Conservation (phyloP, 2,888 invertebrate genomes). For the Philonicus albiceps region DNA sequence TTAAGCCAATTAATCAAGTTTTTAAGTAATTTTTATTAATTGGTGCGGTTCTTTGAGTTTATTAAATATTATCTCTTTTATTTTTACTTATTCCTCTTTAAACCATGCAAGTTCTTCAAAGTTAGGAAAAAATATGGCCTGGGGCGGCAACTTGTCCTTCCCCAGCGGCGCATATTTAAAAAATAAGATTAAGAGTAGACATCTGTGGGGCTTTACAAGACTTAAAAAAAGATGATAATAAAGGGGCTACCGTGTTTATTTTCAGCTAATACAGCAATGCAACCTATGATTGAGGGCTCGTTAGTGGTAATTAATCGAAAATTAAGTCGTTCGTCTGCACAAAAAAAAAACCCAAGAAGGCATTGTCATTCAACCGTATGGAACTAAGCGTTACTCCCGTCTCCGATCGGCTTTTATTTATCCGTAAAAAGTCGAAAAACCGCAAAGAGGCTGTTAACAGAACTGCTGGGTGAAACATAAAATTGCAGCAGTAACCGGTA, state of each 20-base stretch:
- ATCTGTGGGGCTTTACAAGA: background rate
- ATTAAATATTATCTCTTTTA: too few relatives aligned
- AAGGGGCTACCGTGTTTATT: background rate
- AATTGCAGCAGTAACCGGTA: conserved; percentile 22
- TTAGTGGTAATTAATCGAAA: background rate
- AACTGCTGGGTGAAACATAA: conserved; percentile 17
- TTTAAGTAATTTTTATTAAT: too few relatives aligned
- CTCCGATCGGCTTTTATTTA: background rate
- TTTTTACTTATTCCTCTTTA: too few relatives aligned
- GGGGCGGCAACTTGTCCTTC: too few relatives aligned
- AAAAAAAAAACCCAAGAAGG: background rate
- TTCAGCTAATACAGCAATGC: background rate
- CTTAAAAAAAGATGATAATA: background rate
- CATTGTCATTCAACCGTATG: background rate
- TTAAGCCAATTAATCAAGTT: too few relatives aligned
- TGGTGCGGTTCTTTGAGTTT: too few relatives aligned
- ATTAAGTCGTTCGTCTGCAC: background rate
- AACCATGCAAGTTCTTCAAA: too few relatives aligned
- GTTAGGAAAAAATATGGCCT: too few relatives aligned
- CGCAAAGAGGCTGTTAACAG: conserved; percentile 32
- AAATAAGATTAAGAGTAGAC: background rate
- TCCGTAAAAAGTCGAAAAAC: conserved; percentile 8
- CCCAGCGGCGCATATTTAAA: too few relatives aligned
- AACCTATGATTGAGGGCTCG: background rate
- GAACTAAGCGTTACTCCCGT: background rate